These are phyloP conservation scores for Epiblema foenella DNA, from an alignment of 2,888 invertebrate genomes.

Conservation along the genomic window DNA sequence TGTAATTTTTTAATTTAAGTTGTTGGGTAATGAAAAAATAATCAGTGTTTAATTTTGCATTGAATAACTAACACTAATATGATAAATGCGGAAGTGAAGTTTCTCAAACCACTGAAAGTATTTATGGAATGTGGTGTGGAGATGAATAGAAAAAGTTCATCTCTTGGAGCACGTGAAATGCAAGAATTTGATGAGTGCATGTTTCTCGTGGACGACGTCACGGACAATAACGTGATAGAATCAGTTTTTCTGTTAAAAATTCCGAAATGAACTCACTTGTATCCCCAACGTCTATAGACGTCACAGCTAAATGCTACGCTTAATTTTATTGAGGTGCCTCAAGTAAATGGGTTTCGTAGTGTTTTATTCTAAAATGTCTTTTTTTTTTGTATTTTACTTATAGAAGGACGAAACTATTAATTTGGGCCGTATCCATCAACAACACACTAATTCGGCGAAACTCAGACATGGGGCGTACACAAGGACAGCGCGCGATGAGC, in stretches of 20 bases:
- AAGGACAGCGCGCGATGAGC: slow-evolving; percentile 71
- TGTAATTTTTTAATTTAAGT: not conserved
- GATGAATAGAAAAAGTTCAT: too few species aligned
- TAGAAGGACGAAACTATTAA: not conserved
- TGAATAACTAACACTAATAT: not conserved
- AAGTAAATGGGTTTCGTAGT: not conserved
- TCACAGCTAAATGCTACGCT: too few species aligned
- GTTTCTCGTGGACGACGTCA: too few species aligned
- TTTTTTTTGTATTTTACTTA: not conserved
- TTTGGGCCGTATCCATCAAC: slow-evolving; percentile 9
- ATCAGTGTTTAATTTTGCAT: not conserved
- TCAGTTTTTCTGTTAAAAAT: too few species aligned
- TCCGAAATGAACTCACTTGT: too few species aligned
- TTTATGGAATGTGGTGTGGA: not conserved
- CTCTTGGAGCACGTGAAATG: too few species aligned
- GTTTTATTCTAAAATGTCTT: not conserved
- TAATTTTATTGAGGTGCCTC: too few species aligned
- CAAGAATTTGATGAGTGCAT: too few species aligned
- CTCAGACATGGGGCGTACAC: slow-evolving; percentile 44
- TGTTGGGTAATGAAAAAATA: not conserved
- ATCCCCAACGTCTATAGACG: too few species aligned
- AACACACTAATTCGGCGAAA: slow-evolving; percentile 30
- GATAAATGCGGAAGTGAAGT: not conserved
- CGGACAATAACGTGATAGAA: too few species aligned
- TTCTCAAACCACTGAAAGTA: not conserved